Conservation (phyloP, 1,140 invertebrate species). For the Marisa cornuarietis region DNA sequence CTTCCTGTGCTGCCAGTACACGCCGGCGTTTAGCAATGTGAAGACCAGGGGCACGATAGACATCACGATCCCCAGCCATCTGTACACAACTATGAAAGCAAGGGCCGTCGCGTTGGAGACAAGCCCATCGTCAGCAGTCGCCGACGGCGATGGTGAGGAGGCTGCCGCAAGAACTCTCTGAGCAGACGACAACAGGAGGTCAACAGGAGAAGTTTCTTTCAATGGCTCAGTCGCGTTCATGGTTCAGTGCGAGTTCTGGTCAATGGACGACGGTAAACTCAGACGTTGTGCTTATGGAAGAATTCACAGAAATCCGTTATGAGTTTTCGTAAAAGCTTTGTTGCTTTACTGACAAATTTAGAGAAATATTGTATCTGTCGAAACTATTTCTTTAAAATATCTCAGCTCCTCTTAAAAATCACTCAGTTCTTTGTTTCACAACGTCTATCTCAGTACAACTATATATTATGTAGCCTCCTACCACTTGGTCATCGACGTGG, state of each 20-base stretch:
- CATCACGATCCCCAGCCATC: constrained; percentile 5
- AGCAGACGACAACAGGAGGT: background rate
- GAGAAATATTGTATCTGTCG: no score
- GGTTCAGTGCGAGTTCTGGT: background rate
- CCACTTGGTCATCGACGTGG: no score
- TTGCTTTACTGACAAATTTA: no score
- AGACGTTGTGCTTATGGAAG: no score
- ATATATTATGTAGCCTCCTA: no score
- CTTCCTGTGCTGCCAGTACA: constrained; percentile 18
- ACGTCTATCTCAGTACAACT: no score
- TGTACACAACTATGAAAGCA: background rate
- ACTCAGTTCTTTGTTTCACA: no score
- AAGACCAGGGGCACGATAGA: background rate
- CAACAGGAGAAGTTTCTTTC: background rate
- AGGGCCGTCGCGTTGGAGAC: background rate
- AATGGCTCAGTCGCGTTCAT: background rate
- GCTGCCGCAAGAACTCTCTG: background rate
- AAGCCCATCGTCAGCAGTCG: background rate
- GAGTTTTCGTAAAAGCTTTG: no score
- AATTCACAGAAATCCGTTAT: no score
- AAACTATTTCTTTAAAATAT: no score
- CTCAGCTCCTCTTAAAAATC: no score
- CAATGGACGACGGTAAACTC: background rate
- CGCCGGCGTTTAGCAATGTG: background rate
- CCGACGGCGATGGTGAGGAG: background rate